These are phyloP conservation scores for Rhodinocichla rosea DNA, from an alignment of 2,113 vertebrate genomes.

Conservation along the genomic window DNA sequence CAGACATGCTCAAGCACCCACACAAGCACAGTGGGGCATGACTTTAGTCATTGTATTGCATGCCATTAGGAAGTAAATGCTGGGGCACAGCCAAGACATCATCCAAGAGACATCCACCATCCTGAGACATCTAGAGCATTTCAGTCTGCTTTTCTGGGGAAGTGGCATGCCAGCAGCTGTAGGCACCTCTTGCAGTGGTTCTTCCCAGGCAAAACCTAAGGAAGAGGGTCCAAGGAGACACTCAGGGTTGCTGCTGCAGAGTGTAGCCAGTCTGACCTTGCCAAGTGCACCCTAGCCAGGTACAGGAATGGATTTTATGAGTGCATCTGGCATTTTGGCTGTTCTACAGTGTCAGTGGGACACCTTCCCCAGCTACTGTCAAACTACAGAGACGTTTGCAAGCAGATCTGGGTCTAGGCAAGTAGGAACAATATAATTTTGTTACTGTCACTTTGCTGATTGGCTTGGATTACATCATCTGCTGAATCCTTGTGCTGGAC, in stretches of 20 bases:
- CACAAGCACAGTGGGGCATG: neutral
- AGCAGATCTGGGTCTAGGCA: neutral
- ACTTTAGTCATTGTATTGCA: neutral
- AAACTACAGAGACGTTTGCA: neutral
- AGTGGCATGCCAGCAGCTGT: accelerated
- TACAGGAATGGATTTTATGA: neutral
- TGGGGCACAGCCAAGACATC: neutral
- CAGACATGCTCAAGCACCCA: neutral
- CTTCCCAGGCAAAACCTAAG: neutral
- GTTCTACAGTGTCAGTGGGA: neutral
- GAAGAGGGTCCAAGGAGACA: neutral
- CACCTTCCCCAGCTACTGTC: neutral
- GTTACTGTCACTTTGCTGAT: neutral
- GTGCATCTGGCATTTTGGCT: constrained; percentile 13
- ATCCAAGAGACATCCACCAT: neutral
- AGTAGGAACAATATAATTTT: neutral
- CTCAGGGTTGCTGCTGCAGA: neutral
- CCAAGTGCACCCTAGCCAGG: neutral
- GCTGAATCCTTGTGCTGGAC: neutral
- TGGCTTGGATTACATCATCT: neutral
- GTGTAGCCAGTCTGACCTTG: neutral
- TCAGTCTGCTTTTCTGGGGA: neutral
- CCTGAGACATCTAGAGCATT: neutral
- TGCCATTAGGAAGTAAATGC: neutral
- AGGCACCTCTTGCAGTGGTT: neutral